phyloP scores from a whole-genome alignment of 2,113 vertebrate genomes.

The Dendrocopos noguchii region DNA sequence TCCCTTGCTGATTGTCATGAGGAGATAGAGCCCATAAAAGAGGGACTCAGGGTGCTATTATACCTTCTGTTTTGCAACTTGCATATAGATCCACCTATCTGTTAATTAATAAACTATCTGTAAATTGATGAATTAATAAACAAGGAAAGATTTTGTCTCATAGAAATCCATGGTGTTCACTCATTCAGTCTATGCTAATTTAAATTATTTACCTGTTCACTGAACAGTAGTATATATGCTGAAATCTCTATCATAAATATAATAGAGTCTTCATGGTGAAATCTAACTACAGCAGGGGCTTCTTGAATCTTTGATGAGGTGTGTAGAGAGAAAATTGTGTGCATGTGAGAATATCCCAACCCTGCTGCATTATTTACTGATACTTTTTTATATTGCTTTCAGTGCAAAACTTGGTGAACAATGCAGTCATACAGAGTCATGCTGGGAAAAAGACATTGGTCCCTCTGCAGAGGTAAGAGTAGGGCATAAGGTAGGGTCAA shows the following conservation, averaged over 20 bases:
- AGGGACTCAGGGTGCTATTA: background rate
- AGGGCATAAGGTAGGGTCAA: too few relatives aligned
- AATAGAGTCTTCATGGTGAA: background rate
- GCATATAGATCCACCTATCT: background rate
- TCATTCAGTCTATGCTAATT: background rate
- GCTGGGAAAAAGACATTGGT: too few relatives aligned
- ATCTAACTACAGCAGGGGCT: background rate
- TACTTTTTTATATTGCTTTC: background rate
- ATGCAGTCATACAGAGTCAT: background rate
- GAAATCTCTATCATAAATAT: background rate
- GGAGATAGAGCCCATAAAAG: background rate
- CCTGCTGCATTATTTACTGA: background rate
- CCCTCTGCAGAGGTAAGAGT: too few relatives aligned
- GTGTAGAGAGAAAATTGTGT: background rate
- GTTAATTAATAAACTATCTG: background rate
- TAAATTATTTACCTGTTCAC: background rate
- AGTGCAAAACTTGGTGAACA: background rate
- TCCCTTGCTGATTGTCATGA: background rate
- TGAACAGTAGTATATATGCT: background rate
- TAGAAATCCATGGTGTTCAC: background rate
- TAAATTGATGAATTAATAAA: background rate
- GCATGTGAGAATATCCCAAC: background rate
- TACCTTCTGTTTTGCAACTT: background rate
- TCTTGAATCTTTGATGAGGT: constrained; percentile 21
- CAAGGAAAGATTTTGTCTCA: background rate